Conservation (phyloP, 1,140 invertebrate genomes). For the Parapsyche elsis region DNA sequence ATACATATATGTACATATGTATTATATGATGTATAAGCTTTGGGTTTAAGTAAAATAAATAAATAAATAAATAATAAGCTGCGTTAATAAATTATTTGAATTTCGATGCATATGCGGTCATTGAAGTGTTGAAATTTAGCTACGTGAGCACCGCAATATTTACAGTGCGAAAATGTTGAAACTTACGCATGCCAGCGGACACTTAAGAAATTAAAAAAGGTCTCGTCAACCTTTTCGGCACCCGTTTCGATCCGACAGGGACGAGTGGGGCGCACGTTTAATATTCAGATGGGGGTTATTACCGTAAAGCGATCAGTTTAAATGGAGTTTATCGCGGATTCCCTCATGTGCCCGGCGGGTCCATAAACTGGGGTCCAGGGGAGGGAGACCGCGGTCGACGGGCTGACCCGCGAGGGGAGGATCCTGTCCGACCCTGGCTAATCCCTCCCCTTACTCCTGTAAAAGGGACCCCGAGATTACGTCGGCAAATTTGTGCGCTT, state of each 20-base stretch:
- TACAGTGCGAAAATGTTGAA: no score
- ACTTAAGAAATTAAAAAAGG: not conserved
- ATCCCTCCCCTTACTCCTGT: not conserved
- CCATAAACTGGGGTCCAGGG: not conserved
- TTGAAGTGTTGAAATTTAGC: no score
- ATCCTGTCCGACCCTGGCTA: slow-evolving; percentile 3
- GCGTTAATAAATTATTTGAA: no score
- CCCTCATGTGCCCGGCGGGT: slow-evolving; percentile 7
- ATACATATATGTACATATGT: no score
- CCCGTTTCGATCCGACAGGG: not conserved
- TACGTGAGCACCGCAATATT: no score
- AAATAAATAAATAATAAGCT: no score
- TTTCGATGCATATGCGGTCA: no score
- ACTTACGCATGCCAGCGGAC: not conserved
- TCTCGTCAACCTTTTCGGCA: slow-evolving; percentile 4
- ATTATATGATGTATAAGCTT: no score
- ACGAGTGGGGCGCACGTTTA: slow-evolving; percentile 6
- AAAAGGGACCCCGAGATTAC: slow-evolving; percentile 47
- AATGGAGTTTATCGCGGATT: slow-evolving; percentile 43
- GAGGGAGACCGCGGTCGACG: not conserved
- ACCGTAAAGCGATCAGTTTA: slow-evolving; percentile 47
- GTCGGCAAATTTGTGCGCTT: slow-evolving; percentile 49
- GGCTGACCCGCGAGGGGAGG: slow-evolving; percentile 15
- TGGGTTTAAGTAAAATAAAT: no score
- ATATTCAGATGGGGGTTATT: slow-evolving; percentile 40